Base-by-base conservation (phyloP, 2,797 vertebrate genomes). In the Chelidonichthys spinosus region DNA sequence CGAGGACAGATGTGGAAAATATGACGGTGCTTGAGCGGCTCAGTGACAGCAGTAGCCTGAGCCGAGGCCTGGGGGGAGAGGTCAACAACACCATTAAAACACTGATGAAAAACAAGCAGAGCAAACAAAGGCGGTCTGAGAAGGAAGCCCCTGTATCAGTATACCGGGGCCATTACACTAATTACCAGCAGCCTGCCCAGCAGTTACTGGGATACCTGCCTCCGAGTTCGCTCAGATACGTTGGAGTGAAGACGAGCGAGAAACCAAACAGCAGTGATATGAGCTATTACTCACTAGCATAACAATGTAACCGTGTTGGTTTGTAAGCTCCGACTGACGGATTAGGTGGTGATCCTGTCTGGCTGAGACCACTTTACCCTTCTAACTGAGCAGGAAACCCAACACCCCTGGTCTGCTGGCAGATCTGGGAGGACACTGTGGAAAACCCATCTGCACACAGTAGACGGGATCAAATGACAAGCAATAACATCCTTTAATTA, bases 31-130 rank as follows among this genome's bases (percentile, higher is more conserved):
- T 76, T 43, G 43, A 76, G 69, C 58, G 59, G 74, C 55, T 43
- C 65, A 65, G 77, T 84, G 82, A 91, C 88, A 89, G 78, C 78
- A 86, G 87, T 72, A 90, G 79, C 76, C 72, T 52, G 44, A 62
- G 15, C 40, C 68, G 58, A 69, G 64, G 63, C 18, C 52, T 54
- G 53, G 36, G 59, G 63, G 47, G 63, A 55, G 66, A 67, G 76
- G 72, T 39, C 72, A 83, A 65, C 69, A 63, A 65, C 69, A 63
- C 76, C 82, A 83, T 68, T 79, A 83, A 89, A 81, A 79, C 74
- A 71, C 71, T 43, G 83, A 88, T 86, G 86, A 90, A 91, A 92
- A 91, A 91, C 85, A 89, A 89, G 84, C 62, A 50, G 68, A 63
- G 85, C 85, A 92, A 91, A 93, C 89, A 90, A 86, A 91, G 82